Percentiles rank a stretch among this genome's conserved stretches.
Evolutionary conservation across 2,797 vertebrate species (phyloP).

Genomic region (Ctenosaura bakeri): DNA sequence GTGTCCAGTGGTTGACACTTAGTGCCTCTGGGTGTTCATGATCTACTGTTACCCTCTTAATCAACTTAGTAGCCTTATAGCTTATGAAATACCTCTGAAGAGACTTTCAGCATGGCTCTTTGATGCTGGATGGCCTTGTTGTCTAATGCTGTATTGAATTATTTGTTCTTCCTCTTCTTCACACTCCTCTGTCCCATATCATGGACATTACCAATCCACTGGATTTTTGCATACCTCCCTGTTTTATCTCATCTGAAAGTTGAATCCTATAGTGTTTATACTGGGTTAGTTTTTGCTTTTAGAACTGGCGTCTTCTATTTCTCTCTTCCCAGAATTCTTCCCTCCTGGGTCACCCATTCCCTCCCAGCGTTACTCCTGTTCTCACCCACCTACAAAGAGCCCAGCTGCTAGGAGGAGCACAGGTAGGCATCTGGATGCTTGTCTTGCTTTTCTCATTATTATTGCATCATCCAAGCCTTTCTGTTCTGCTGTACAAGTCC

Average conservation of each 20-base stretch:
- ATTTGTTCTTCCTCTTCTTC: background rate
- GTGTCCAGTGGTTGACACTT: background rate
- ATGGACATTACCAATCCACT: background rate
- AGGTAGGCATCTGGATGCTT: constrained; percentile 69
- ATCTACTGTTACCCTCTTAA: background rate
- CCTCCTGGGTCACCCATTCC: constrained; percentile 87
- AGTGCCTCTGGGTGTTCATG: background rate
- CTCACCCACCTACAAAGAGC: constrained; percentile 94
- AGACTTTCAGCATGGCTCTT: background rate
- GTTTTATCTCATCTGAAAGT: background rate
- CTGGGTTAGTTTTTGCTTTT: background rate
- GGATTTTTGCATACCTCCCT: background rate
- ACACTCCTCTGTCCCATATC: background rate
- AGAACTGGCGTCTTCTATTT: constrained; percentile 28
- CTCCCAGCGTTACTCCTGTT: constrained; percentile 87
- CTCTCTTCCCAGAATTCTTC: constrained; percentile 86
- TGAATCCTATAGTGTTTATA: background rate
- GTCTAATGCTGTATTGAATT: background rate
- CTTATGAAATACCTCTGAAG: background rate
- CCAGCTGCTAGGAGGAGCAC: constrained; percentile 88
- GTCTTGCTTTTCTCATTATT: background rate
- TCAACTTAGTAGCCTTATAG: background rate
- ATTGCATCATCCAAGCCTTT: background rate
- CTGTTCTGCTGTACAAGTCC: background rate
- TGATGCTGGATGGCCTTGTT: background rate